These are phyloP conservation scores for Gymnarchus niloticus DNA, from an alignment of 2,113 vertebrate genomes.

Conservation along the genomic window DNA sequence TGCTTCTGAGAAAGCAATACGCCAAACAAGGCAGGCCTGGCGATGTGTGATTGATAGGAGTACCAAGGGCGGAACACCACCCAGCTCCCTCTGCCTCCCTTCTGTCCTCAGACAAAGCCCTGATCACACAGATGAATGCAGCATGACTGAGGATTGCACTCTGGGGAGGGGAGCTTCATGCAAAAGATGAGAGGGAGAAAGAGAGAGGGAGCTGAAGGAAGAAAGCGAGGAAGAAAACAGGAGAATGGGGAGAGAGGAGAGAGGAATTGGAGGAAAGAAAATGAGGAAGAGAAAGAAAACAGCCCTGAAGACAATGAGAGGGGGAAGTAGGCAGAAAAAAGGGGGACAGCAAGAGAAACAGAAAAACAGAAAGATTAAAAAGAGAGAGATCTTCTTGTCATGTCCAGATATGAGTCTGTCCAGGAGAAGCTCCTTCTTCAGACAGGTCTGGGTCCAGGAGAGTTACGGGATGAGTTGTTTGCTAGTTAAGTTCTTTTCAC, in stretches of 20 bases:
- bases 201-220: not conserved
- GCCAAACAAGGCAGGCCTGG: not conserved
- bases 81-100: not conserved
- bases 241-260: not conserved
- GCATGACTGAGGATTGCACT: not conserved
- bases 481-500: not conserved
- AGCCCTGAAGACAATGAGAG: not conserved
- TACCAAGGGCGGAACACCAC: not conserved
- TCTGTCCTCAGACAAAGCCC: not conserved
- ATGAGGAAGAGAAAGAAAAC: not conserved
- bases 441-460: too few species aligned
- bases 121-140: not conserved
- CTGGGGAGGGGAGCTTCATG: not conserved
- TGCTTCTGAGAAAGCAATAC: not conserved
- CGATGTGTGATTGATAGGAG: not conserved
- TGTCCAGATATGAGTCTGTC: not conserved
- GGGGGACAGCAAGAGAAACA: not conserved
- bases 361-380: too few species aligned
- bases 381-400: not conserved
- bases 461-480: not conserved
- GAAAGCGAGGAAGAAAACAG: not conserved
- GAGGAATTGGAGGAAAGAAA: not conserved
- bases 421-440: not conserved
- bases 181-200: not conserved
- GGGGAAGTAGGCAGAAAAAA: not conserved